Percentiles rank a stretch among this genome's conserved stretches.
phyloP scores from a whole-genome alignment of 2,113 vertebrate genomes.

The Dinomys branickii region DNA sequence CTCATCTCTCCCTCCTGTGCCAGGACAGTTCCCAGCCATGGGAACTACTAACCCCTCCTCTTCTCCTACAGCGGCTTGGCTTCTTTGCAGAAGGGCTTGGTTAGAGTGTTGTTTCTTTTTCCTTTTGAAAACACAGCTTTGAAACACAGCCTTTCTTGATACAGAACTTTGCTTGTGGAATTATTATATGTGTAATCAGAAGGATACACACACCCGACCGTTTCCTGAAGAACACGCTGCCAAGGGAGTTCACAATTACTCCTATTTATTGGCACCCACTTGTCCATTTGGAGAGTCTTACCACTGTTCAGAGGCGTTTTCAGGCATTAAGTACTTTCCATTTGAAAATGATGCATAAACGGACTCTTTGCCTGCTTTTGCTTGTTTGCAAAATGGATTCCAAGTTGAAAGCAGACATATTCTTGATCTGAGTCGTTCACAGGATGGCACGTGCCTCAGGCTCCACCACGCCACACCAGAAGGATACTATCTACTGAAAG shows the following conservation, averaged over 20 bases:
- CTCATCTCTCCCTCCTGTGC: fast-evolving
- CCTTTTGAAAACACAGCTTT: slow-evolving; percentile 65
- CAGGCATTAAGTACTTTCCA: slow-evolving; percentile 72
- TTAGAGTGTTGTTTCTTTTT: slow-evolving; percentile 22
- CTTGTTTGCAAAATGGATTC: slow-evolving; percentile 49
- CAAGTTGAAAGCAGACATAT: neutral
- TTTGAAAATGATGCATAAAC: slow-evolving; percentile 62
- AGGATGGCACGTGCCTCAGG: neutral
- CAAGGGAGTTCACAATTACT: slow-evolving; percentile 59
- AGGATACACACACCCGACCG: slow-evolving; percentile 59
- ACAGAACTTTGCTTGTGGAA: slow-evolving; percentile 57
- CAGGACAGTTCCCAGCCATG: neutral
- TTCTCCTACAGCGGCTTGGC: slow-evolving; percentile 36
- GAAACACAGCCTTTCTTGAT: slow-evolving; percentile 68
- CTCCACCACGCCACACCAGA: neutral
- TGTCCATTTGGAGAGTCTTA: slow-evolving; percentile 60
- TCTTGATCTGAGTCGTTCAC: neutral
- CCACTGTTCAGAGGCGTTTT: slow-evolving; percentile 50
- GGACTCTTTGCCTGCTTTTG: slow-evolving; percentile 55
- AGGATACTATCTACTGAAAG: neutral
- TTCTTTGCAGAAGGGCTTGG: slow-evolving; percentile 60
- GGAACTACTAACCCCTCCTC: neutral
- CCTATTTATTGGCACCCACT: slow-evolving; percentile 43
- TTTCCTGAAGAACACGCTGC: slow-evolving; percentile 75
- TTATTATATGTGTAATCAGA: slow-evolving; percentile 76